Base-by-base conservation (phyloP, 2,888 invertebrate species). In the Oligia fasciuncula region DNA sequence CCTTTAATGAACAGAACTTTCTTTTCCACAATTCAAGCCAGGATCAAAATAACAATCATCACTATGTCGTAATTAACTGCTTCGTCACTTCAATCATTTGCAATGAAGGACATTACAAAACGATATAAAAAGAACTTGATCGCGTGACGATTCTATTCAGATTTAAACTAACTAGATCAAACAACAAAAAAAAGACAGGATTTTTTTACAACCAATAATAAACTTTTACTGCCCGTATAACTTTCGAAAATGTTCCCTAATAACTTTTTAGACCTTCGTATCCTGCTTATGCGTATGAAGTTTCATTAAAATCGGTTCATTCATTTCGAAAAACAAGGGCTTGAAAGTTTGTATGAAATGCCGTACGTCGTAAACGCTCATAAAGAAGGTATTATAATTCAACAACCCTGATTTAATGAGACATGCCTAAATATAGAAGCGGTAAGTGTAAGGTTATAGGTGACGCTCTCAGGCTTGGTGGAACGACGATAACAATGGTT, bases 111-210 rank as follows among this genome's bases (percentile, higher is more conserved):
- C 54, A 43, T n/a, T n/a, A 69, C 54, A 70, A 43, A 80, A 63
- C 9, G 2, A 35, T 51, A 46, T 49, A 60, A 2, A 43, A 63
- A 80, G 75, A 78, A 78, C 8, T 70, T 23, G 23, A 73, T 82
- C 66, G 54, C 82, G 62, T 85, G 73, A 63, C 70, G n/a, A 67
- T 51, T 75, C 40, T 81, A 54, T 62, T 85, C n/a, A 81, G 29
- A 66, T 57, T 57, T n/a, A n/a, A n/a, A 73, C 46, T 60, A 81
- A 77, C 40, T 71, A 77, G 71, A 72, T 57, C 49, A 78, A 29
- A 70, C 65, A 69, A 68, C 19, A 57, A 67, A 0, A 43, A 46
- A 73, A 40, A 23, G 0, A 46, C 62, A 43, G 13, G 54, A 29
- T 65, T 72, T 72, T 43, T 67, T 77, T 49, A 62, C 17, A 23